Percentiles rank a stretch among this genome's conserved stretches.
phyloP scores from a whole-genome alignment of 2,113 vertebrate species.

The Mionectes macconnelli region DNA sequence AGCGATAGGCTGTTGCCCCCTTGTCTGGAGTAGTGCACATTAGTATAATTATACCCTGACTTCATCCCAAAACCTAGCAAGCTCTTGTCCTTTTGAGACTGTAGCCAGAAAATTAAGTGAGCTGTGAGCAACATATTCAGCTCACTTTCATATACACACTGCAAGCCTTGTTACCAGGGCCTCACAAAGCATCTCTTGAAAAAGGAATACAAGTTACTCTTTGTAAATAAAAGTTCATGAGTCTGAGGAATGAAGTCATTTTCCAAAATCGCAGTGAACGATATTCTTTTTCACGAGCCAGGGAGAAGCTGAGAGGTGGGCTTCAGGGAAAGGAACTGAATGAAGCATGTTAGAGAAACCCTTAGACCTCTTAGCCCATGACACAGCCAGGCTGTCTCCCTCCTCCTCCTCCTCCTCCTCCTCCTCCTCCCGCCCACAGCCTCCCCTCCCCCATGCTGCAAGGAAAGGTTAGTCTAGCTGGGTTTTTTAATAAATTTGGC shows the following conservation, averaged over 20 bases:
- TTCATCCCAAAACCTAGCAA: slow-evolving; percentile 26
- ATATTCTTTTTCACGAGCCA: slow-evolving; percentile 52
- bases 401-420: not conserved
- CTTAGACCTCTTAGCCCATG: not conserved
- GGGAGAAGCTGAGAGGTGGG: slow-evolving; percentile 35
- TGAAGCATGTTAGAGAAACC: slow-evolving; percentile 30
- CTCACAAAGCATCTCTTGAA: slow-evolving; percentile 83
- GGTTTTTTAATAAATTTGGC: not conserved
- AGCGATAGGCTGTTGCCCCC: not conserved
- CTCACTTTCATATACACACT: slow-evolving; percentile 71
- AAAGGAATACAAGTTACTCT: slow-evolving; percentile 79
- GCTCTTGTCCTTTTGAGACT: slow-evolving; percentile 41
- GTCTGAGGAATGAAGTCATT: slow-evolving; percentile 77
- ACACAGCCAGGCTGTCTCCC: not conserved
- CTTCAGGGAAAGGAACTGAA: slow-evolving; percentile 18
- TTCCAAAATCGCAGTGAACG: slow-evolving; percentile 67
- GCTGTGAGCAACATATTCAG: slow-evolving; percentile 53
- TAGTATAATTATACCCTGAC: not conserved
- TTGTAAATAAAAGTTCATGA: slow-evolving; percentile 85
- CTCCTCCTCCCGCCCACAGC: not conserved
- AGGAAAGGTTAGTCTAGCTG: not conserved
- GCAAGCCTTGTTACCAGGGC: slow-evolving; percentile 74
- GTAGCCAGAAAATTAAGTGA: slow-evolving; percentile 55
- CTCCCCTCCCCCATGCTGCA: slow-evolving; percentile 1
- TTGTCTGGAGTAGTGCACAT: not conserved